Evolutionary conservation across 2,113 vertebrate genomes (phyloP).

Genomic region (Arizona elegans): DNA sequence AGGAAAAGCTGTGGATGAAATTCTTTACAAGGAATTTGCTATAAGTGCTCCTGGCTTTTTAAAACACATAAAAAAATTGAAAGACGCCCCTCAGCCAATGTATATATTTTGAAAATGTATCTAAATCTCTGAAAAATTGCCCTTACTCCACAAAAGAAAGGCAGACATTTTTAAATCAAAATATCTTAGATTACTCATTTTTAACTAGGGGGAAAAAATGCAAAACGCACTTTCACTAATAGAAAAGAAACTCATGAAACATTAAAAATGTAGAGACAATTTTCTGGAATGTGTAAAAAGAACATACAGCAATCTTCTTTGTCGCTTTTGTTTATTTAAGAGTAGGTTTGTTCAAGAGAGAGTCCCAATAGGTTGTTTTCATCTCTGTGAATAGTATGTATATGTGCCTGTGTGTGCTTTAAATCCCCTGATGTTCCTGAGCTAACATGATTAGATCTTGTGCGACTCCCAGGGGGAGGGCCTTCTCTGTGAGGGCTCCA

Average conservation of each 20-base stretch:
- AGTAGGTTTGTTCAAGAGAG: not conserved
- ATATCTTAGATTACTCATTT: not conserved
- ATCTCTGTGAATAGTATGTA: not conserved
- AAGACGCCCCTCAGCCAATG: not conserved
- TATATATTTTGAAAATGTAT: not conserved
- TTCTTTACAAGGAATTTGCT: not conserved
- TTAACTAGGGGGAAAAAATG: not conserved
- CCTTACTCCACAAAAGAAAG: not conserved
- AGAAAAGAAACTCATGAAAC: not conserved
- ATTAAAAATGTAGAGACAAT: not conserved
- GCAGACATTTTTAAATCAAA: not conserved
- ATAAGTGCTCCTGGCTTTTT: not conserved
- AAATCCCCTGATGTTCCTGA: conserved; percentile 66
- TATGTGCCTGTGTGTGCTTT: conserved; percentile 43
- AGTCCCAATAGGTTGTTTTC: not conserved
- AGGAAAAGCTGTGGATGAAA: not conserved
- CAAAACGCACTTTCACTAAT: not conserved
- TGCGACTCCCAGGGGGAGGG: too few species aligned
- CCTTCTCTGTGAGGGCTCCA: too few species aligned
- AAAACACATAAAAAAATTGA: not conserved
- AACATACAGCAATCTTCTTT: not conserved
- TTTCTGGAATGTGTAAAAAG: not conserved
- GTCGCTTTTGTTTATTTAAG: not conserved
- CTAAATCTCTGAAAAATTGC: not conserved
- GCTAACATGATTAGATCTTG: conserved; percentile 72